phyloP scores from a whole-genome alignment of 2,797 vertebrate genomes.

The Urosaurus nigricauda region DNA sequence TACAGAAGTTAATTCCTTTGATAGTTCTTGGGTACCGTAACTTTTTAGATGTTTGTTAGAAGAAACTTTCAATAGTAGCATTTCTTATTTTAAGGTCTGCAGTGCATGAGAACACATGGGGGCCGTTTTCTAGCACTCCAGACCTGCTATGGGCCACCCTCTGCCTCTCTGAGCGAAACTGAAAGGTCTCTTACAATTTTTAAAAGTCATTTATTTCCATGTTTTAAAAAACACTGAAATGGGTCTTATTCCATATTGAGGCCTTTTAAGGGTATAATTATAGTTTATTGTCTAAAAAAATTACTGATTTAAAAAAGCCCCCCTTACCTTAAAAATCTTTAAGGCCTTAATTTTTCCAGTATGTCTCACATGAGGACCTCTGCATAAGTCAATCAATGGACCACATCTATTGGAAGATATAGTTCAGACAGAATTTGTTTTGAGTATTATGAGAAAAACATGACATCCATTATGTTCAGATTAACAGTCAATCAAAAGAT shows the following conservation, averaged over 20 bases:
- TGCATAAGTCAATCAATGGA: conserved; percentile 92
- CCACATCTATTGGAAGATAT: conserved; percentile 84
- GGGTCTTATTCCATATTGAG: background rate
- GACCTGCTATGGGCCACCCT: no score
- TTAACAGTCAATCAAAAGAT: background rate
- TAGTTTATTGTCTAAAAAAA: background rate
- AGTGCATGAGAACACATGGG: no score
- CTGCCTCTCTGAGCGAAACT: no score
- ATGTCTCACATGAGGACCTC: conserved; percentile 94
- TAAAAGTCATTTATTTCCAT: no score
- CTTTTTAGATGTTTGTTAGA: background rate
- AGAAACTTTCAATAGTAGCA: background rate
- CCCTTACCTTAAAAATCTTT: conserved; percentile 92
- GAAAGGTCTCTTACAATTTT: no score
- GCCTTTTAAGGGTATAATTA: background rate
- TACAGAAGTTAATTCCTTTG: conserved; percentile 24
- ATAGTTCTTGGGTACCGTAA: background rate
- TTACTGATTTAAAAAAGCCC: background rate
- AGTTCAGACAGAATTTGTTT: background rate
- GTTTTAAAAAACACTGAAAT: background rate
- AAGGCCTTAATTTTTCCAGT: conserved; percentile 94
- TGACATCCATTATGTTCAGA: background rate
- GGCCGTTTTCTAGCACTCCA: no score
- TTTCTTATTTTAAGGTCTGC: no score
- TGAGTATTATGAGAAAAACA: background rate